Evolutionary conservation across 2,888 invertebrate species (phyloP).

Genomic region (Desoria tigrina): DNA sequence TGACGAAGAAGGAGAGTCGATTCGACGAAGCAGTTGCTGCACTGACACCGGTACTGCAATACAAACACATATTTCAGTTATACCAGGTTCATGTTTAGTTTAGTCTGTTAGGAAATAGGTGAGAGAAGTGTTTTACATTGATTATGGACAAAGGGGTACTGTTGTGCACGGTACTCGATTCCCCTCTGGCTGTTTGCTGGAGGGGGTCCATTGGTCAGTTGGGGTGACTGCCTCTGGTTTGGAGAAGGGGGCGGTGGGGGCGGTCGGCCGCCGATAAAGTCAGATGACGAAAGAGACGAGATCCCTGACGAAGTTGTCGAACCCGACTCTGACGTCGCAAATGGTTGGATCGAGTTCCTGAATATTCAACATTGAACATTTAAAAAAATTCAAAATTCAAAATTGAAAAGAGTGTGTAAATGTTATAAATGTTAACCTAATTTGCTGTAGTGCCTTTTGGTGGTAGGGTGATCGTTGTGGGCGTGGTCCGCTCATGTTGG

Average conservation of each 20-base stretch:
- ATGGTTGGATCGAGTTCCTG: conserved; percentile 50
- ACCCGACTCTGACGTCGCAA: conserved; percentile 43
- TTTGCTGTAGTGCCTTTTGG: conserved; percentile 51
- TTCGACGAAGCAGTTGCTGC: conserved; percentile 73
- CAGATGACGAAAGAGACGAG: conserved; percentile 48
- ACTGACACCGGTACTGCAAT: conserved; percentile 64
- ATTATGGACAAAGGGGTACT: conserved; percentile 57
- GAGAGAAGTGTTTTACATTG: conserved; percentile 55
- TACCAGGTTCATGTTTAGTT: no score
- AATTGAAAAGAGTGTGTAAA: no score
- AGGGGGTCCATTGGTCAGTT: conserved; percentile 11
- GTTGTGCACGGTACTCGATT: conserved; percentile 53
- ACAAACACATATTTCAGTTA: background rate
- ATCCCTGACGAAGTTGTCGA: conserved; percentile 57
- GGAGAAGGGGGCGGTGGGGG: conserved; percentile 53
- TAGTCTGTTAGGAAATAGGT: background rate
- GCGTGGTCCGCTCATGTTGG: background rate
- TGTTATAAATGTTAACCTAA: conserved; percentile 41
- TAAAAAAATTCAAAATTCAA: conserved; percentile 8
- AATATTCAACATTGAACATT: background rate
- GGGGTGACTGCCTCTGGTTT: conserved; percentile 18
- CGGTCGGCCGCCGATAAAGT: conserved; percentile 56
- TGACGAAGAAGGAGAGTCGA: conserved; percentile 63
- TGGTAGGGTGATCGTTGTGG: conserved; percentile 33
- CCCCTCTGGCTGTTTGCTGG: conserved; percentile 20